Evolutionary conservation across 2,888 invertebrate genomes (phyloP).

Genomic region (Crematogaster levior): DNA sequence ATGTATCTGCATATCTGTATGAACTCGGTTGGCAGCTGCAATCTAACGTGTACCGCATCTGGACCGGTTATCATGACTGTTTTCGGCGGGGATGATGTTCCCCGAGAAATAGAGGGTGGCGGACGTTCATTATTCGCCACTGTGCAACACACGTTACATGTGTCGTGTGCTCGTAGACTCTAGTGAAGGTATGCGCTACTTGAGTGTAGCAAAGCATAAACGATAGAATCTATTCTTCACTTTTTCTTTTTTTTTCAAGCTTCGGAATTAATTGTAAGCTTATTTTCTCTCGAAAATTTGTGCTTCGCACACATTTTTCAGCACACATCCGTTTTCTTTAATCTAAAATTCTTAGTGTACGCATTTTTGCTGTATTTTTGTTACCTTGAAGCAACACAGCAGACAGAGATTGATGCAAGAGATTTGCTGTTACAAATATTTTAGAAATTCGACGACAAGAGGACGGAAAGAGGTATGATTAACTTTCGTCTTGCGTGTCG

Average conservation of each 20-base stretch:
- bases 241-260: neutral
- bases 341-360: neutral
- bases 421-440: neutral
- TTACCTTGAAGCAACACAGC: neutral
- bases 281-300: neutral
- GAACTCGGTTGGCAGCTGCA: constrained; percentile 66
- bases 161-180: neutral
- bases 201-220: neutral
- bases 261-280: neutral
- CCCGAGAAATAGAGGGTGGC: constrained; percentile 20
- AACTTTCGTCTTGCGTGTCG: neutral
- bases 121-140: neutral
- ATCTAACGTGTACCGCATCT: constrained; percentile 48
- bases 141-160: neutral
- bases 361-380: neutral
- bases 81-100: constrained; percentile 30
- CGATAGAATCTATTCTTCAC: neutral
- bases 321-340: neutral
- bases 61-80: constrained; percentile 65
- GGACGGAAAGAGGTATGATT: constrained; percentile 13
- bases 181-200: neutral
- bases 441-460: neutral
- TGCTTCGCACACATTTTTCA: neutral
- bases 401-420: neutral
- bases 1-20: constrained; percentile 54